phyloP scores from a whole-genome alignment of 1,140 invertebrate species.

The Saxidomus purpurata region DNA sequence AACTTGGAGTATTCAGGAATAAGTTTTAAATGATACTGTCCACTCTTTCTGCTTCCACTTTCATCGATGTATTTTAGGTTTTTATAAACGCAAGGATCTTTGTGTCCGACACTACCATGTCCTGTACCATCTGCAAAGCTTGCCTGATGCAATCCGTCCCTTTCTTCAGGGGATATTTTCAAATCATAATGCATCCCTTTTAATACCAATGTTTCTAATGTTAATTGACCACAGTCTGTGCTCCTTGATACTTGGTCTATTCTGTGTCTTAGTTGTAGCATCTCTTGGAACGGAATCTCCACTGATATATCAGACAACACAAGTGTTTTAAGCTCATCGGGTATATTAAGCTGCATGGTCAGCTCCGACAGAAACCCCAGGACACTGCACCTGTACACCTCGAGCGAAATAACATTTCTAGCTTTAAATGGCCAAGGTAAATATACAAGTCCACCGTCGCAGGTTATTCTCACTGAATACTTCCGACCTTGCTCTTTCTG shows the following conservation, averaged over 20 bases:
- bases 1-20: constrained; percentile 55
- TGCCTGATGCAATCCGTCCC: background rate
- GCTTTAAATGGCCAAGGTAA: constrained; percentile 64
- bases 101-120: background rate
- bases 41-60: constrained; percentile 60
- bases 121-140: background rate
- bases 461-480: constrained; percentile 34
- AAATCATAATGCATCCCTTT: constrained; percentile 54
- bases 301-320: constrained; percentile 29
- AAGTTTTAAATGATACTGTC: constrained; percentile 60
- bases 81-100: constrained; percentile 29
- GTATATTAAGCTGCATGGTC: background rate
- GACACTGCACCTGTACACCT: constrained; percentile 34
- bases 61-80: constrained; percentile 55
- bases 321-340: constrained; percentile 41
- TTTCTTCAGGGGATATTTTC: constrained; percentile 56
- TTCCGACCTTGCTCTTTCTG: background rate
- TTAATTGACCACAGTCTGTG: constrained; percentile 57
- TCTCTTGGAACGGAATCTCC: constrained; percentile 20
- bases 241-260: constrained; percentile 8
- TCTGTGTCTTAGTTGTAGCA: constrained; percentile 17
- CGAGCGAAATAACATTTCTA: constrained; percentile 28
- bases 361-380: constrained; percentile 57
- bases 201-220: constrained; percentile 37
- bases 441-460: constrained; percentile 42